Conservation (phyloP, 1,140 invertebrate species). For the Charaxes varanes region DNA sequence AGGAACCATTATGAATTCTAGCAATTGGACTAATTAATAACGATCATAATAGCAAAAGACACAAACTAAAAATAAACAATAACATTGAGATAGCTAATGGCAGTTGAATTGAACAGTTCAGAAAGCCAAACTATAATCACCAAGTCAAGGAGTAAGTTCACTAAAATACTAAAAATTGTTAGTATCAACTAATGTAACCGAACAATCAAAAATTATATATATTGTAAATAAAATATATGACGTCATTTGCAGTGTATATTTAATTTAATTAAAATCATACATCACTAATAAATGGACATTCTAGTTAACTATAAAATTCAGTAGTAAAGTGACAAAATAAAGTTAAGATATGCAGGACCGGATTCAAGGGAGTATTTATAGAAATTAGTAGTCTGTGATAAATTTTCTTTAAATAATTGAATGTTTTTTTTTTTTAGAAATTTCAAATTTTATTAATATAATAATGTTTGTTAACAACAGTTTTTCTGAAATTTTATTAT, state of each 20-base stretch:
- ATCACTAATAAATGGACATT: neutral
- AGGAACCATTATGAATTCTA: slow-evolving; percentile 8
- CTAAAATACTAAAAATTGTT: too few species aligned
- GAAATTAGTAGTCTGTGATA: too few species aligned
- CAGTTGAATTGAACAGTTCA: slow-evolving; percentile 14
- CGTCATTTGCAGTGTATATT: slow-evolving; percentile 24
- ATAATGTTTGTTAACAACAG: too few species aligned
- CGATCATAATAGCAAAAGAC: slow-evolving; percentile 19
- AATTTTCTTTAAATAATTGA: too few species aligned
- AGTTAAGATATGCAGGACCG: too few species aligned
- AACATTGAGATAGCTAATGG: slow-evolving; percentile 30
- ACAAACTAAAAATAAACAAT: slow-evolving; percentile 11
- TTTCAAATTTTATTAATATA: too few species aligned
- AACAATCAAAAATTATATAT: slow-evolving; percentile 1
- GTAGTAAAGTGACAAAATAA: too few species aligned
- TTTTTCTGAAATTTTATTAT: too few species aligned
- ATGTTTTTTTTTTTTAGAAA: too few species aligned
- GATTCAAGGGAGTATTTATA: too few species aligned
- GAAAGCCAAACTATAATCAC: slow-evolving; percentile 11
- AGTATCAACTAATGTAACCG: neutral
- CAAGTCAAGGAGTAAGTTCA: slow-evolving; percentile 42
- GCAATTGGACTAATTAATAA: slow-evolving; percentile 20
- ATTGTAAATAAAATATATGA: slow-evolving; percentile 21
- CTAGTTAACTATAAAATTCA: too few species aligned
- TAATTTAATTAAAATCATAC: slow-evolving; percentile 19